Evolutionary conservation across 2,797 vertebrate species (phyloP).

Genomic region (Antennarius maculatus): DNA sequence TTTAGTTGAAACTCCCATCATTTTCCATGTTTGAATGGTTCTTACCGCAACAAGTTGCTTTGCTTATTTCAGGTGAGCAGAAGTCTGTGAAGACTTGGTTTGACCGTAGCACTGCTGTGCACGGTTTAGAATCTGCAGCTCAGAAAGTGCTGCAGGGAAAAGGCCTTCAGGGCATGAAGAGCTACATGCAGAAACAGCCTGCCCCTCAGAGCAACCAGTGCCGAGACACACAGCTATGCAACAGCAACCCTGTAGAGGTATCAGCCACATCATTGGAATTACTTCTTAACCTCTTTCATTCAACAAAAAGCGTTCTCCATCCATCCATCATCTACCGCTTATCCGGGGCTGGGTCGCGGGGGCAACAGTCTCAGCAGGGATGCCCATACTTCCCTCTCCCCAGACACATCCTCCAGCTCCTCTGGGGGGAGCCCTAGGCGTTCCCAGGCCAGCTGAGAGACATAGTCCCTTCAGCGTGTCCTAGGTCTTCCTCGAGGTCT

Average conservation of each 20-base stretch:
- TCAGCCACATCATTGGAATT: constrained; percentile 44
- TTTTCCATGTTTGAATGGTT: neutral
- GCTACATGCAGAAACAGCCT: constrained; percentile 87
- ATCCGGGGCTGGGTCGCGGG: no score
- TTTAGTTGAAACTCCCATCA: neutral
- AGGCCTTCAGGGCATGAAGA: constrained; percentile 81
- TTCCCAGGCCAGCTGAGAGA: no score
- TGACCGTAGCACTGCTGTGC: constrained; percentile 77
- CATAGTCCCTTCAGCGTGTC: no score
- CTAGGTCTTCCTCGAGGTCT: no score
- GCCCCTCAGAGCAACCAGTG: constrained; percentile 64
- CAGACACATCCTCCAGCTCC: no score
- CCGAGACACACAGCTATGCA: constrained; percentile 70
- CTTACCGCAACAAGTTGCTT: neutral
- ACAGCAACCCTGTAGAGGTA: constrained; percentile 84
- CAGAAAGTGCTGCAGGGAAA: constrained; percentile 81
- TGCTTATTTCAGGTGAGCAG: constrained; percentile 75
- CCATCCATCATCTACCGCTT: no score
- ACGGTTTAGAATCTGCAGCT: constrained; percentile 81
- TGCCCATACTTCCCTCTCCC: no score
- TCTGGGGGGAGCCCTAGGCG: no score
- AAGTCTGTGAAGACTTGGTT: constrained; percentile 84
- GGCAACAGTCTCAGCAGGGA: no score
- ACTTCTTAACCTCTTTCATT: constrained; percentile 33
- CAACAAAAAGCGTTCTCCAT: constrained; percentile 29